Evolutionary conservation across 2,113 vertebrate genomes (phyloP).

Genomic region (Paedocypris sp.): DNA sequence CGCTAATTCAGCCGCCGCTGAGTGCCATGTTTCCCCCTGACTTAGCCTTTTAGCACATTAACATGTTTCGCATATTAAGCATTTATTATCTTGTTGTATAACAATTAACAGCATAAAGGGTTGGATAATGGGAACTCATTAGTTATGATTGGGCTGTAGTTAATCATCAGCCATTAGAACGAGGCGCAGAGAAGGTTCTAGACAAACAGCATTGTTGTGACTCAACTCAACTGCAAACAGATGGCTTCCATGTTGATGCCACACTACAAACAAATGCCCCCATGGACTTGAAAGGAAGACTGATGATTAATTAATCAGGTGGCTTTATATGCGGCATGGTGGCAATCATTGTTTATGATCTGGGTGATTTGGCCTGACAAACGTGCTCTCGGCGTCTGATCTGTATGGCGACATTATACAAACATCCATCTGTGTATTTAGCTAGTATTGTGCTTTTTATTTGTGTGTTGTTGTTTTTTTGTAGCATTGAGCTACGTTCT

Average conservation of each 20-base stretch:
- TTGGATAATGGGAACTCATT: constrained; percentile 64
- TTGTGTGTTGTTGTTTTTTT: not conserved
- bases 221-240: constrained; percentile 38
- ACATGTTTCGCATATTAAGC: constrained; percentile 44
- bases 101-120: constrained; percentile 66
- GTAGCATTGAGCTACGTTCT: constrained; percentile 68
- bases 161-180: constrained; percentile 73
- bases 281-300: constrained; percentile 9
- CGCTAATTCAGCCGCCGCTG: constrained; percentile 67
- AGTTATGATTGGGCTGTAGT: constrained; percentile 76
- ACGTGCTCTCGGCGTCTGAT: constrained; percentile 23
- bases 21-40: constrained; percentile 23
- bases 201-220: constrained; percentile 35
- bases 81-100: constrained; percentile 40
- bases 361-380: not conserved
- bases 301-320: constrained; percentile 43
- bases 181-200: constrained; percentile 23
- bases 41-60: constrained; percentile 57
- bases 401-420: too few relatives aligned
- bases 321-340: constrained; percentile 36
- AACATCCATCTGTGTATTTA: constrained; percentile 17
- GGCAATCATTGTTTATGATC: constrained; percentile 27
- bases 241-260: constrained; percentile 34
- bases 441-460: not conserved
- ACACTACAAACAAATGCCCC: constrained; percentile 30